Evolutionary conservation across 2,888 invertebrate species (phyloP), one percentile per base, ranked within the genome.

Genomic region (Hybos culiciformis): DNA sequence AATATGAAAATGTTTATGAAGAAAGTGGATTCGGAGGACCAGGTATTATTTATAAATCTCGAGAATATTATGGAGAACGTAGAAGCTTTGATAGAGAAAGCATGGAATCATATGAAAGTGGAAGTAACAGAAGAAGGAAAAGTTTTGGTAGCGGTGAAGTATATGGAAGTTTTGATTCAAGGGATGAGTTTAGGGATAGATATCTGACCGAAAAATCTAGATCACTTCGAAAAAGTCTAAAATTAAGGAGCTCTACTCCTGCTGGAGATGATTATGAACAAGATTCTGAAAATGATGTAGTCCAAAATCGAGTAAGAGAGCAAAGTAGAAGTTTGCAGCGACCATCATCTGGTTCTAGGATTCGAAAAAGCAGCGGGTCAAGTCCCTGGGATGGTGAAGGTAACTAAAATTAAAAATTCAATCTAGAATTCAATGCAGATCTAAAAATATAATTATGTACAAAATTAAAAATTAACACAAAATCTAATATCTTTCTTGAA

Each of bases 381-480:
- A 65, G 64, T 36, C 69, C 77, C 12, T 76, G 80, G 70, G 80
- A 78, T 54, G 65, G 66, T 7, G 66, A 66, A 52, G 66, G 66
- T 66, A 46, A 46, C 34, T 42, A 12, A 33, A 5, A 11, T n/a
- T 26, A n/a, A n/a, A n/a, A n/a, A n/a, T n/a, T n/a, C n/a, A n/a
- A n/a, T n/a, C 14, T 23, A 17, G 20, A 15, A 37, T 24, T 32
- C 18, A n/a, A 15, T 37, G 17, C 39, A 51, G 50, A 50, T 38
- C 48, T n/a, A n/a, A n/a, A n/a, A n/a, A n/a, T n/a, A n/a, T n/a
- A n/a, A n/a, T n/a, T n/a, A n/a, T n/a, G n/a, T n/a, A n/a, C n/a
- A n/a, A n/a, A n/a, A n/a, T n/a, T n/a, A n/a, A n/a, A n/a, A n/a
- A n/a, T n/a, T n/a, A n/a, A n/a, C n/a, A n/a, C n/a, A n/a, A n/a